Evolutionary conservation across 1,140 invertebrate species (phyloP).

Genomic region (Cydia amplana): DNA sequence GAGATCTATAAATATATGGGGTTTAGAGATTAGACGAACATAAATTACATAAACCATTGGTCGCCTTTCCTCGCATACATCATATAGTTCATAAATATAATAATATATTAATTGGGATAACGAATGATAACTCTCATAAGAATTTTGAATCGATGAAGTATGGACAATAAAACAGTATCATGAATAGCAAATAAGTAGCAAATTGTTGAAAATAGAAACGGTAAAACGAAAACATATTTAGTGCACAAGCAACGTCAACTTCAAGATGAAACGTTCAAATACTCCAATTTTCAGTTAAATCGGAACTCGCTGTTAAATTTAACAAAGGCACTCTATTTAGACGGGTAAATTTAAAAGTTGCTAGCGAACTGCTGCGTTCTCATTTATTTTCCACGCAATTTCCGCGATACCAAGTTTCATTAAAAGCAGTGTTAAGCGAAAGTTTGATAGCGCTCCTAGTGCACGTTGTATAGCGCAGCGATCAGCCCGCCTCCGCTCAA

Average conservation of each 20-base stretch:
- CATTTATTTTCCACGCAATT: slow-evolving; percentile 67
- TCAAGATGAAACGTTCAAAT: slow-evolving; percentile 37
- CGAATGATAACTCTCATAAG: too few relatives aligned
- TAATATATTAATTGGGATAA: too few relatives aligned
- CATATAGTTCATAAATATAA: too few relatives aligned
- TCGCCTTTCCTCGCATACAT: too few relatives aligned
- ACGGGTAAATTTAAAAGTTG: slow-evolving; percentile 59
- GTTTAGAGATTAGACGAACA: too few relatives aligned
- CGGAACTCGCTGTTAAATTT: slow-evolving; percentile 54
- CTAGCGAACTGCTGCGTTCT: slow-evolving; percentile 54
- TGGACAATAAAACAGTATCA: background rate
- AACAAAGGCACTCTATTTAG: slow-evolving; percentile 62
- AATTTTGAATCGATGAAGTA: background rate
- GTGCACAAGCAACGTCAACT: background rate
- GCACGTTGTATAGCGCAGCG: slow-evolving; percentile 40
- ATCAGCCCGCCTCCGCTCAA: slow-evolving; percentile 43
- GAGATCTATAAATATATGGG: background rate
- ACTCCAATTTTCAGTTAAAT: slow-evolving; percentile 52
- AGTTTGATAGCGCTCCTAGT: slow-evolving; percentile 54
- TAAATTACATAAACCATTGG: too few relatives aligned
- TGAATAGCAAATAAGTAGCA: background rate
- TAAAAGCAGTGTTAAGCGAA: slow-evolving; percentile 53
- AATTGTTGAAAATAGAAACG: slow-evolving; percentile 6
- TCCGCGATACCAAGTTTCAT: slow-evolving; percentile 60
- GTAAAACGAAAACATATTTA: background rate